phyloP scores from a whole-genome alignment of 2,797 vertebrate genomes.

The Sarcophilus harrisii region DNA sequence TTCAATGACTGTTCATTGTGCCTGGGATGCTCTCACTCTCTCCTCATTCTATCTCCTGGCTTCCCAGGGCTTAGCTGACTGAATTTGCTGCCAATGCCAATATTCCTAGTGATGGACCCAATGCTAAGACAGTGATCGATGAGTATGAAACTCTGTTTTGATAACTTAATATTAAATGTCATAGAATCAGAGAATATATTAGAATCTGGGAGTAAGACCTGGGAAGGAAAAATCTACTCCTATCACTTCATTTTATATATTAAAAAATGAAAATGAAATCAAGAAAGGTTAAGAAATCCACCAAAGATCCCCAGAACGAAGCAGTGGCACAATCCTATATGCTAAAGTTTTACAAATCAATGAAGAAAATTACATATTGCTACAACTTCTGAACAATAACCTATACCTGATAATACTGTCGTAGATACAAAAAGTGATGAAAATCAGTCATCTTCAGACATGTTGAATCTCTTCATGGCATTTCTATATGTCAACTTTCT shows the following conservation, averaged over 20 bases:
- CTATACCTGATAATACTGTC: not conserved
- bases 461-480: not conserved
- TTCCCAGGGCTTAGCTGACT: not conserved
- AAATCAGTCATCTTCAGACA: not conserved
- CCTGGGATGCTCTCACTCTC: not conserved
- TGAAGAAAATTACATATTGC: not conserved
- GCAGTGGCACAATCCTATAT: not conserved
- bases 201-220: not conserved
- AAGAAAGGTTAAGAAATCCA: not conserved
- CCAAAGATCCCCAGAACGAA: not conserved
- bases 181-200: not conserved
- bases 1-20: not conserved
- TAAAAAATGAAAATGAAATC: not conserved
- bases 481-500: not conserved
- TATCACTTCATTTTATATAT: not conserved
- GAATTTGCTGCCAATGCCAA: not conserved
- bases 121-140: not conserved
- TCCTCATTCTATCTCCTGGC: not conserved
- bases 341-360: not conserved
- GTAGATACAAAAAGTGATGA: not conserved
- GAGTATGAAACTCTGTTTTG: not conserved
- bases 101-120: not conserved
- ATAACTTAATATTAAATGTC: not conserved
- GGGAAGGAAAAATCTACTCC: not conserved
- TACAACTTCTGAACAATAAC: not conserved